A percentile compares a stretch with the other conserved stretches of the same genome.
phyloP scores from a whole-genome alignment of 2,797 vertebrate genomes.

The Chloroceryle amazona region DNA sequence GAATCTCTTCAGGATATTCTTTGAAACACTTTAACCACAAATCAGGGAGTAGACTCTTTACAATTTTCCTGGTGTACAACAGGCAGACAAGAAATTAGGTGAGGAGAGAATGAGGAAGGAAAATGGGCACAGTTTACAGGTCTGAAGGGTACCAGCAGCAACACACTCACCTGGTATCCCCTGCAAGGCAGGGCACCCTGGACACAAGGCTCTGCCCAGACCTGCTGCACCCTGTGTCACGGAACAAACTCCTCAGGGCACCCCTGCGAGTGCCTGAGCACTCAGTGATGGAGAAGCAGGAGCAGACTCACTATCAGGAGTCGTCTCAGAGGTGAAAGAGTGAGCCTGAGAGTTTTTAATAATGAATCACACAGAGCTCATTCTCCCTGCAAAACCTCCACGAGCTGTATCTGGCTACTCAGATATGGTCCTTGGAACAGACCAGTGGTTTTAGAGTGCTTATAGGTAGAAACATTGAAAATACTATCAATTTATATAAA shows the following conservation, averaged over 20 bases:
- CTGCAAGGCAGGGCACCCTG: not conserved
- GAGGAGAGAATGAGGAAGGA: not conserved
- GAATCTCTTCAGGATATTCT: not conserved
- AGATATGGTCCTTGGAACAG: accelerated
- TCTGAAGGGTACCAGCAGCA: not conserved
- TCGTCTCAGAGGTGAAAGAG: not conserved
- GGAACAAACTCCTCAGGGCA: not conserved
- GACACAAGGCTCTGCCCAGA: accelerated
- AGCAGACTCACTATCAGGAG: not conserved
- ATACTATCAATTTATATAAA: not conserved
- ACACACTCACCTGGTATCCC: not conserved
- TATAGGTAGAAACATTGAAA: not conserved
- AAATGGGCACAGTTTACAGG: not conserved
- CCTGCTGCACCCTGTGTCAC: accelerated
- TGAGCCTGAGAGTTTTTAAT: not conserved
- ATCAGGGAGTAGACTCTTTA: not conserved
- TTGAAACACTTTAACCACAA: not conserved
- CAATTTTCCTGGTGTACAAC: not conserved
- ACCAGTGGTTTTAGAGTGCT: not conserved
- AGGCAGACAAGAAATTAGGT: not conserved
- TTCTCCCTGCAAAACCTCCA: not conserved
- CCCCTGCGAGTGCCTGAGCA: accelerated
- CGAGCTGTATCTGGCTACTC: accelerated
- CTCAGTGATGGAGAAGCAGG: not conserved
- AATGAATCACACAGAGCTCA: not conserved